A percentile compares a stretch with the other conserved stretches of the same genome.
phyloP scores from a whole-genome alignment of 1,140 invertebrate species.

The Apis cerana region DNA sequence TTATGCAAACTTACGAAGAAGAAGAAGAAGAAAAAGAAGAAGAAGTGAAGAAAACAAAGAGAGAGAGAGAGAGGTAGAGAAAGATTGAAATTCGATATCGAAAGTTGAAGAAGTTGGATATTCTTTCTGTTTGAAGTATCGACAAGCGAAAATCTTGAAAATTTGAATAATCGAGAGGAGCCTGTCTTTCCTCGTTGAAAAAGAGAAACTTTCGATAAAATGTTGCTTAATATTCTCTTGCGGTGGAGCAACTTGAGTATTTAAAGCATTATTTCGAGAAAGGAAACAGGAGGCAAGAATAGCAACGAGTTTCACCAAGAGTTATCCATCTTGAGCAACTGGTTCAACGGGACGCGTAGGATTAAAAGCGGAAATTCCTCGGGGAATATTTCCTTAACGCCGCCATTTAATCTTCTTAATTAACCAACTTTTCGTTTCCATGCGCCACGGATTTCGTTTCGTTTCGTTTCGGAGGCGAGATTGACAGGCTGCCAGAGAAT shows the following conservation, averaged over 20 bases:
- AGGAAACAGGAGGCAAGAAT: background rate
- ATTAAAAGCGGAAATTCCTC: background rate
- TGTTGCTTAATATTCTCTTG: too few species aligned
- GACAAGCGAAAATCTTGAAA: too few species aligned
- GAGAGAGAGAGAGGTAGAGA: too few species aligned
- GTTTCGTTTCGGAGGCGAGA: background rate
- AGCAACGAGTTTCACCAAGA: too few species aligned
- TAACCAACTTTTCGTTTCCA: slow-evolving; percentile 1
- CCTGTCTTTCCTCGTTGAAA: too few species aligned
- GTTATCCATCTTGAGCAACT: background rate
- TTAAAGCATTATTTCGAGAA: background rate
- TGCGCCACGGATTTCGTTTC: background rate
- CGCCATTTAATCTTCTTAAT: slow-evolving; percentile 33
- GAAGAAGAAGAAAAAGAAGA: too few species aligned
- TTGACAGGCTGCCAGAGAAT: background rate
- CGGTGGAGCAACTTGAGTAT: background rate
- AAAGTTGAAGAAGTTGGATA: too few species aligned
- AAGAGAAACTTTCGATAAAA: background rate
- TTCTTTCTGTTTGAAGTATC: too few species aligned
- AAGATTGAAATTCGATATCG: too few species aligned
- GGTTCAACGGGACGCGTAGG: background rate
- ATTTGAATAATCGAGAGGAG: too few species aligned
- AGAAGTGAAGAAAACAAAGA: too few species aligned
- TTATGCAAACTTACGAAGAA: too few species aligned
- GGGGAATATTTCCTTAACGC: background rate